Conservation (phyloP, 2,797 vertebrate species). For the Cyclura pinguis region DNA sequence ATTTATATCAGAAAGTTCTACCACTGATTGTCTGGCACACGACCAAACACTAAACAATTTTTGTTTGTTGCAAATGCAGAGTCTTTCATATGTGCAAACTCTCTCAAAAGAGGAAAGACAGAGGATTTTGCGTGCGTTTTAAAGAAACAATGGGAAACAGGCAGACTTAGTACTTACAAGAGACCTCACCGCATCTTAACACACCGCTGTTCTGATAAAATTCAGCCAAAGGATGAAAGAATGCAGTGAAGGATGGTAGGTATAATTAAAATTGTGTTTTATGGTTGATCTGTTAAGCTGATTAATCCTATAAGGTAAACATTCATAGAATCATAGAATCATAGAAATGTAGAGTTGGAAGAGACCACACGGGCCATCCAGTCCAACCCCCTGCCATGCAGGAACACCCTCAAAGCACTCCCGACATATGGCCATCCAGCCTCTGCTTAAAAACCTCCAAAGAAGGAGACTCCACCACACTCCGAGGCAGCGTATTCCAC, state of each 20-base stretch:
- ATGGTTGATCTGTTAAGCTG: constrained; percentile 72
- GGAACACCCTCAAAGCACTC: no score
- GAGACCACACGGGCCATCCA: no score
- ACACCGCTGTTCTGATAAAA: constrained; percentile 60
- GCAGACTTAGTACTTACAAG: constrained; percentile 60
- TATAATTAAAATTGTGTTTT: constrained; percentile 78
- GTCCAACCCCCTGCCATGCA: no score
- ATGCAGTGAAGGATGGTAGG: constrained; percentile 66
- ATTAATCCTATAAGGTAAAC: constrained; percentile 76
- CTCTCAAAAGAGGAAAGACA: constrained; percentile 53
- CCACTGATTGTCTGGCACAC: constrained; percentile 58
- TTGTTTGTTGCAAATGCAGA: constrained; percentile 58
- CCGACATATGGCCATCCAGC: no score
- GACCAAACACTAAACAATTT: constrained; percentile 48
- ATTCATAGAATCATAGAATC: no score
- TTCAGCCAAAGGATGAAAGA: constrained; percentile 61
- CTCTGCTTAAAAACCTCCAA: no score
- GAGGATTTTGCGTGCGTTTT: constrained; percentile 28
- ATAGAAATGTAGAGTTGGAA: no score
- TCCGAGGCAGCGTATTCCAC: no score
- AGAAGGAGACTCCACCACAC: no score
- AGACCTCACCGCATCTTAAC: constrained; percentile 59
- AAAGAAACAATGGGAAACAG: constrained; percentile 49
- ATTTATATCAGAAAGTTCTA: constrained; percentile 56
- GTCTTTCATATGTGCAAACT: constrained; percentile 47